Base-by-base conservation (phyloP, 1,140 invertebrate species). In the Eriosoma lanigerum region DNA sequence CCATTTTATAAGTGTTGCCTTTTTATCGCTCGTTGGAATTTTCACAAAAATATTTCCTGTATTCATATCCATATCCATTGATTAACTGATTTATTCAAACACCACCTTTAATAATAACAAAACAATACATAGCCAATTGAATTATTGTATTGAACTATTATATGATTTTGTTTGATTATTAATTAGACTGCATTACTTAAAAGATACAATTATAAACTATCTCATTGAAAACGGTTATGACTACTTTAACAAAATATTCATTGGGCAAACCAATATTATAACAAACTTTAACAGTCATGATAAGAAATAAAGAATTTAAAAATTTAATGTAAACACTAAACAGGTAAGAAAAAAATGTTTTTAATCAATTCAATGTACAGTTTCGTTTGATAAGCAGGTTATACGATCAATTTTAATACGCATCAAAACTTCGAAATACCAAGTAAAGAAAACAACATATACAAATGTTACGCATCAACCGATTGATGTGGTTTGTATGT, bases 1-100 rank as follows among this genome's bases (percentile, higher is more conserved):
- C 93, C 94, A 96, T 90, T 95, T 95, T 84, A 90, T 85, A 83
- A 96, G 89, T 89, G 91, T 92, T 84, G 90, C 88, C 83, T 90
- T 88, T 85, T 90, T 89, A 86, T 88, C 21, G 17, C 21, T 24
- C 10, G 75, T 82, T 66, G 83, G 83, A 68, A 84, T 81, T 82
- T 82, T 82, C 29, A 84, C 62, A 38, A 82, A 81, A 60, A 82
- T 73, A 60, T 58, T 70, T 48, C 83, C 83, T 46, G 82, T 76
- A 81, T 82, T 82, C 83, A 83, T 84, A 78, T 81, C 83, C 83
- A 83, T 84, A 78, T 81, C 83, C 44, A 81, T 72, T n/a, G 10
- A 72, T 29, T 29, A 38, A 38, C 32, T 29, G 24, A n/a, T 4
- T 19, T 24, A 52, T 50, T 52, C 48, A 72, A 52, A 52, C 10